These are phyloP conservation scores for Steromphala cineraria DNA, from an alignment of 2,888 invertebrate species.

Conservation along the genomic window DNA sequence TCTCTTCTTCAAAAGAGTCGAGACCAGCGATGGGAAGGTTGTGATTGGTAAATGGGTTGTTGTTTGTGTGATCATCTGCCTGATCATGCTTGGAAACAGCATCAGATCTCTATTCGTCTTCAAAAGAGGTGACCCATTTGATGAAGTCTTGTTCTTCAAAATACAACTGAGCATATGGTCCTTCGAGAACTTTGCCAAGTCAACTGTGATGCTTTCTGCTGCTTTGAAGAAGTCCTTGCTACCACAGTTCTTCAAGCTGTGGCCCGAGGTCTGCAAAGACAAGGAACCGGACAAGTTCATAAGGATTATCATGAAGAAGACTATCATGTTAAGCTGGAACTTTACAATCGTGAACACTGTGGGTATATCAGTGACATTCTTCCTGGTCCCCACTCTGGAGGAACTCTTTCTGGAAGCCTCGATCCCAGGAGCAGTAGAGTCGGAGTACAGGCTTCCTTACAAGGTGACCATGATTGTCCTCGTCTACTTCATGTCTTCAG, in stretches of 20 bases:
- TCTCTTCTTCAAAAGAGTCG: slow-evolving; percentile 36
- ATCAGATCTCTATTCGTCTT: slow-evolving; percentile 42
- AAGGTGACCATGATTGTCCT: slow-evolving; percentile 34
- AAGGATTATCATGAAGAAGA: slow-evolving; percentile 40
- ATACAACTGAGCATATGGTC: slow-evolving; percentile 50
- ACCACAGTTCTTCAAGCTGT: slow-evolving; percentile 40
- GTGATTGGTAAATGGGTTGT: slow-evolving; percentile 26
- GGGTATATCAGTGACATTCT: slow-evolving; percentile 35
- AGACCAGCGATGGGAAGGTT: slow-evolving; percentile 15
- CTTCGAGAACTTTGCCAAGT: slow-evolving; percentile 42
- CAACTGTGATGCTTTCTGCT: slow-evolving; percentile 31
- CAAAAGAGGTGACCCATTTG: slow-evolving; percentile 37
- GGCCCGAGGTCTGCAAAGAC: slow-evolving; percentile 36
- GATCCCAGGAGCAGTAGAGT: slow-evolving; percentile 35
- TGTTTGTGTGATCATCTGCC: slow-evolving; percentile 37
- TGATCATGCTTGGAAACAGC: slow-evolving; percentile 34
- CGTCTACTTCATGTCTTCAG: slow-evolving; percentile 37
- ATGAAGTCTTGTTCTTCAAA: slow-evolving; percentile 50
- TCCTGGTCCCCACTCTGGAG: slow-evolving; percentile 40
- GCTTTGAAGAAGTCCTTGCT: slow-evolving; percentile 41
- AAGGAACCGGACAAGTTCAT: slow-evolving; percentile 37
- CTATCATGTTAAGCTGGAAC: slow-evolving; percentile 35
- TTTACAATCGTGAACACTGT: slow-evolving; percentile 42
- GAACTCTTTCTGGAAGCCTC: slow-evolving; percentile 42
- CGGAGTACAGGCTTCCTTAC: slow-evolving; percentile 25